Base-by-base conservation (phyloP, 2,113 vertebrate genomes). In the Microcebus tavaratra region DNA sequence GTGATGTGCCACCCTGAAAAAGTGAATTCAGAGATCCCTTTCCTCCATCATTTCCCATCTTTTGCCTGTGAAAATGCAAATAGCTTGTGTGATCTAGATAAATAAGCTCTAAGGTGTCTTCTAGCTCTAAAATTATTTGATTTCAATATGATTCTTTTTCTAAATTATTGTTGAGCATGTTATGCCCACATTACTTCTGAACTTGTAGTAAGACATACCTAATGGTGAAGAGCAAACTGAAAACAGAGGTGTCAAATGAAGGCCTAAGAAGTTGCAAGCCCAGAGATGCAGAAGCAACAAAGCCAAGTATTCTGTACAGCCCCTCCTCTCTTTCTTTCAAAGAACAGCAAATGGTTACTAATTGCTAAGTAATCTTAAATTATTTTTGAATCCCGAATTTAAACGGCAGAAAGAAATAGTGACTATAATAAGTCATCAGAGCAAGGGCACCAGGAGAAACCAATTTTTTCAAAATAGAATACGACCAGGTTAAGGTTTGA, bases 341-440 rank as follows among this genome's bases (percentile, higher is more conserved):
- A 93, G 36, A 94, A 21, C 36, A 94, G 31, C 55, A 73, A 65
- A 68, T 67, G 21, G 23, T 85, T 95, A 82, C 48, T 61, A 76
- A 88, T 68, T 82, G n/a, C 14, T 83, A 76, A 72, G 21, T 84
- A 55, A 61, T 84, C 9, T 73, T 59, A 42, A 59, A 18, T 78
- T 92, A 65, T 81, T 82, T 53, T 75, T 85, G 25, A 81, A 84
- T 91, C n/a, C 48, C 61, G 55, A 89, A 15, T 88, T 57, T 75
- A 29, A 92, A 95, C 6, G 90, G 15, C 13, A 85, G n/a, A 95
- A 90, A 83, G 39, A 76, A 95, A 92, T 42, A 10, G n/a, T 91
- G 31, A 79, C n/a, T 59, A 79, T 11, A 95, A 70, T 48, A 31
- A 95, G 17, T 86, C 29, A 93, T 73, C 31, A 82, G 17, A 59